Base-by-base conservation (phyloP, 2,888 invertebrate species). In the Crossocerus cetratus region DNA sequence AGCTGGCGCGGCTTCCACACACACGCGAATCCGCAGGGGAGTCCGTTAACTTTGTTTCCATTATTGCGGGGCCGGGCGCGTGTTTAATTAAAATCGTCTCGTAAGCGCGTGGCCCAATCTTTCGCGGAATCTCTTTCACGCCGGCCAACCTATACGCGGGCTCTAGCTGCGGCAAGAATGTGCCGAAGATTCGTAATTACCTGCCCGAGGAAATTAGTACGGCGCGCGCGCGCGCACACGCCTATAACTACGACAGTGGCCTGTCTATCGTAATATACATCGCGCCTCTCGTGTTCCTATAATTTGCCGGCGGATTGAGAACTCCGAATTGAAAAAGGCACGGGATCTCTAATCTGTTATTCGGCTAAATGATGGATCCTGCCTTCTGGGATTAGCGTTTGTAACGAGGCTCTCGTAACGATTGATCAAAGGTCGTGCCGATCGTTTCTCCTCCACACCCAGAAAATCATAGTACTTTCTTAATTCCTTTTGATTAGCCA, bases 351-450 rank as follows among this genome's bases (percentile, higher is more conserved):
- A 63, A 74, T 75, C 65, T 45, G 16, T 22, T 23, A 56, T 62
- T 67, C 64, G 64, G 59, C 59, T 32, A 43, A 62, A 56, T 44
- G 63, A 60, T 43, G 55, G 59, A 74, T 55, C 69, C 32, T 32
- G 32, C 62, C 32, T 62, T 20, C 49, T 14, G 32, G 54, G 32
- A 67, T 56, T 67, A 70, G 61, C 74, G 58, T 59, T 8, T 42
- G 5, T 8, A 57, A 44, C 49, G 5, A 8, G 32, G 57, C 53
- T 69, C 54, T 42, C 60, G 45, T 16, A 22, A 56, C 44, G 14
- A 64, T 66, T 74, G 70, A 74, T 74, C 70, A 32, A 53, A 76
- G 70, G 70, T 70, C 69, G 69, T 69, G 32, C 22, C 22, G 56
- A 60, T 57, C 55, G 57, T 13, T 66, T 16, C 65, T 14, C n/a